These are phyloP conservation scores for Bos javanicus DNA, from an alignment of 2,113 vertebrate species.

Conservation along the genomic window DNA sequence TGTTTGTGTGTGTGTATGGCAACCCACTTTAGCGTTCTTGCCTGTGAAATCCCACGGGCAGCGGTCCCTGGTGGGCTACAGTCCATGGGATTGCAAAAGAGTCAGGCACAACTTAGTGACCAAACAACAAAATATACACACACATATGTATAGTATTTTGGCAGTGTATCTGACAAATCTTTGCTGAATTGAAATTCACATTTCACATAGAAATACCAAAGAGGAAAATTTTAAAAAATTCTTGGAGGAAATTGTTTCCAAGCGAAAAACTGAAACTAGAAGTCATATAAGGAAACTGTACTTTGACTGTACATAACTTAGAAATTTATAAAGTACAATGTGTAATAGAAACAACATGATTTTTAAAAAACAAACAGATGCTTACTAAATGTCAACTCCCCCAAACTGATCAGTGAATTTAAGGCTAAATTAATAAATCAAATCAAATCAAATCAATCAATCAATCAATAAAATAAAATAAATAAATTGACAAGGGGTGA, in stretches of 20 bases:
- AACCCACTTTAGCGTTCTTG: neutral
- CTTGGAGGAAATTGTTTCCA: neutral
- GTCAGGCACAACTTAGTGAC: neutral
- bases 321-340: neutral
- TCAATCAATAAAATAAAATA: neutral
- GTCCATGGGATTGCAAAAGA: neutral
- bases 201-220: neutral
- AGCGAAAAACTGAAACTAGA: neutral
- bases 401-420: neutral
- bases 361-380: neutral
- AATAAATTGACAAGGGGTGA: neutral
- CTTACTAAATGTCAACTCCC: neutral
- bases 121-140: neutral
- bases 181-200: neutral
- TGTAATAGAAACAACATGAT: neutral
- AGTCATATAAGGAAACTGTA: neutral
- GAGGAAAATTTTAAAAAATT: neutral
- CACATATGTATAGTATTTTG: neutral
- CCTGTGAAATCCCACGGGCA: neutral
- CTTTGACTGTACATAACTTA: neutral
- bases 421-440: neutral
- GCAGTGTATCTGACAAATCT: neutral
- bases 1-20: neutral
- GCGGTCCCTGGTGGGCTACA: neutral
- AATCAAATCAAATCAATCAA: neutral